Percentiles rank a stretch among this genome's conserved stretches.
These are phyloP conservation scores for Xyrauchen texanus DNA, from an alignment of 2,113 vertebrate genomes.

Conservation along the genomic window DNA sequence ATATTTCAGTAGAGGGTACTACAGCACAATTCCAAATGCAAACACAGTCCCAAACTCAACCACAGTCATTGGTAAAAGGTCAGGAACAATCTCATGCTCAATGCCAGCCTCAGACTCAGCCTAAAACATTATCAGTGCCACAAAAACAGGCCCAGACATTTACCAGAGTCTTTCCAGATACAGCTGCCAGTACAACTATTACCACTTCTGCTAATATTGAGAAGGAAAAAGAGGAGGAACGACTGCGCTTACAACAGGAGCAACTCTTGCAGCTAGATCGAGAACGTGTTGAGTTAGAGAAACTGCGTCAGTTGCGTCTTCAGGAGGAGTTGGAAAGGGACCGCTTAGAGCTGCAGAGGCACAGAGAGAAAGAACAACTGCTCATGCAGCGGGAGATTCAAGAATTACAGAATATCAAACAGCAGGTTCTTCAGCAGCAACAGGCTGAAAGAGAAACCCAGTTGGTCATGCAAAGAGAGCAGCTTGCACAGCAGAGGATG, in stretches of 20 bases:
- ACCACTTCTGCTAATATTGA: constrained; percentile 75
- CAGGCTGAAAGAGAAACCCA: constrained; percentile 93
- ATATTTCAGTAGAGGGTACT: constrained; percentile 57
- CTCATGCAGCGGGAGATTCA: constrained; percentile 95
- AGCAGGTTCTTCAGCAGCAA: constrained; percentile 95
- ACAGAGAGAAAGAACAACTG: constrained; percentile 94
- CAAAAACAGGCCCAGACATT: constrained; percentile 64
- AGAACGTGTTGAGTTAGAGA: constrained; percentile 93
- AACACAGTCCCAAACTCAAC: constrained; percentile 40
- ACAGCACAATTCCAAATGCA: constrained; percentile 58
- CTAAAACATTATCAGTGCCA: constrained; percentile 48
- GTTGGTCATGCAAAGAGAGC: constrained; percentile 92
- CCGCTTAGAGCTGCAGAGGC: constrained; percentile 88
- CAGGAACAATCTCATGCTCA: constrained; percentile 43
- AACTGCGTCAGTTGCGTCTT: constrained; percentile 88
- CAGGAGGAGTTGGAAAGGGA: constrained; percentile 96
- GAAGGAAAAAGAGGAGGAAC: constrained; percentile 86
- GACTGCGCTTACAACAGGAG: constrained; percentile 91
- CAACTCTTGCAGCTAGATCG: constrained; percentile 90
- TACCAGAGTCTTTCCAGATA: constrained; percentile 47
- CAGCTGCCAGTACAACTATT: constrained; percentile 47
- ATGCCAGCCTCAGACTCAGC: constrained; percentile 60
- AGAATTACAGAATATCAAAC: constrained; percentile 95
- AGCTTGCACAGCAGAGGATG: constrained; percentile 93
- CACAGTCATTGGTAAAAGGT: constrained; percentile 43